Evolutionary conservation across 2,888 invertebrate species (phyloP).

Genomic region (Pherbina coryleti): DNA sequence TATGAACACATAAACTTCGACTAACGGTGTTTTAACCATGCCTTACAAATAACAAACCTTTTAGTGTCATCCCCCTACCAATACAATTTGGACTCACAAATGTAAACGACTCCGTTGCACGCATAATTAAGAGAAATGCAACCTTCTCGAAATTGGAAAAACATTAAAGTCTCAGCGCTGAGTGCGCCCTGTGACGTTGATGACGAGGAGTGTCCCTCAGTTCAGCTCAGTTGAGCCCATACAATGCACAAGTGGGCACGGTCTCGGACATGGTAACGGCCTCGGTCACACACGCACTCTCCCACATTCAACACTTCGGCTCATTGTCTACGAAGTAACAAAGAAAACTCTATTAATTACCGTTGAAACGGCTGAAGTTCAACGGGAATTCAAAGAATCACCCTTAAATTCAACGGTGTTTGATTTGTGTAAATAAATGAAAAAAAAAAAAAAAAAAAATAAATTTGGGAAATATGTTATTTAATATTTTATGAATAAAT

Average conservation of each 20-base stretch:
- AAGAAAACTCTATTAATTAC: no score
- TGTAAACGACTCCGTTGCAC: conserved; percentile 60
- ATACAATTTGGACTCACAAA: neutral
- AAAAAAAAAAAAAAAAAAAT: neutral
- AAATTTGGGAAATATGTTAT: neutral
- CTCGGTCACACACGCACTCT: neutral
- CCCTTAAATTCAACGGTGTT: neutral
- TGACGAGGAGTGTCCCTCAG: conserved; percentile 14
- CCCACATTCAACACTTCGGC: neutral
- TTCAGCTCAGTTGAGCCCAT: neutral
- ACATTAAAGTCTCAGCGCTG: conserved; percentile 25
- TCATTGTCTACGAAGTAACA: neutral
- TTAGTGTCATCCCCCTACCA: neutral
- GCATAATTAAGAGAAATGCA: conserved; percentile 56
- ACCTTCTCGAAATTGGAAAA: neutral
- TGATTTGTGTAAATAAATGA: neutral
- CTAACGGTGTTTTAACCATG: neutral
- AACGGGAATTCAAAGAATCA: neutral
- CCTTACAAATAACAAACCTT: neutral
- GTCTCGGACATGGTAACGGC: neutral
- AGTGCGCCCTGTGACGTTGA: neutral
- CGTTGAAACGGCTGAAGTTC: neutral
- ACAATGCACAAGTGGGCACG: neutral
- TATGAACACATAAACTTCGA: neutral
- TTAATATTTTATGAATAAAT: neutral